Evolutionary conservation across 2,797 vertebrate species (phyloP).

Genomic region (Sciurus vulgaris): DNA sequence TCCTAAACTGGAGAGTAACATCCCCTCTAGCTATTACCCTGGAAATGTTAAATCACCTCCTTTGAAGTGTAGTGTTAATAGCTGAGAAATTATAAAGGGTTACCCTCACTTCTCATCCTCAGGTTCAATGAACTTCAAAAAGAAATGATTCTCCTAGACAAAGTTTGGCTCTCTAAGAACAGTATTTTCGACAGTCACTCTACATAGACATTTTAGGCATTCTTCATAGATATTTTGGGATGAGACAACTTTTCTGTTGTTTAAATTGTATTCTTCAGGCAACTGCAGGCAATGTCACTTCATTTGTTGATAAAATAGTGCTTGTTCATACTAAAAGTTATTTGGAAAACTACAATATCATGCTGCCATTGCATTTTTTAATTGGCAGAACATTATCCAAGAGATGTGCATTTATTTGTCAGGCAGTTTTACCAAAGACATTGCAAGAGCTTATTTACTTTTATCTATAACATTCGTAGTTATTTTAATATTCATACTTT

Average conservation of each 20-base stretch:
- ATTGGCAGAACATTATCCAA: not conserved
- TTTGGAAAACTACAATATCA: constrained; percentile 41
- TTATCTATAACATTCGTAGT: not conserved
- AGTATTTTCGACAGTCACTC: not conserved
- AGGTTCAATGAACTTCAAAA: not conserved
- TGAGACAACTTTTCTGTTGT: not conserved
- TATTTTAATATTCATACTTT: not conserved
- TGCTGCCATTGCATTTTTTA: not conserved
- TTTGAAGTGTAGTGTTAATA: not conserved
- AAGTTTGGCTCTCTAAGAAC: not conserved
- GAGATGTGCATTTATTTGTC: not conserved
- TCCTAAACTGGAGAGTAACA: not conserved
- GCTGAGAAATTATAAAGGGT: not conserved
- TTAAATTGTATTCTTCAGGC: constrained; percentile 1
- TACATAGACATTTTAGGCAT: not conserved
- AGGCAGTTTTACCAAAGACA: not conserved
- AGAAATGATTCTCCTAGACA: not conserved
- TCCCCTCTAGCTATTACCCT: not conserved
- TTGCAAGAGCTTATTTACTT: not conserved
- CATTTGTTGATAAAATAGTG: not conserved
- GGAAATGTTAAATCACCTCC: not conserved
- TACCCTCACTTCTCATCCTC: not conserved
- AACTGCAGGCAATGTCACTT: not conserved
- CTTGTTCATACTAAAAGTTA: not conserved
- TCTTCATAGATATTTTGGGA: not conserved